phyloP scores from a whole-genome alignment of 2,797 vertebrate species.

The Darevskia mixta region DNA sequence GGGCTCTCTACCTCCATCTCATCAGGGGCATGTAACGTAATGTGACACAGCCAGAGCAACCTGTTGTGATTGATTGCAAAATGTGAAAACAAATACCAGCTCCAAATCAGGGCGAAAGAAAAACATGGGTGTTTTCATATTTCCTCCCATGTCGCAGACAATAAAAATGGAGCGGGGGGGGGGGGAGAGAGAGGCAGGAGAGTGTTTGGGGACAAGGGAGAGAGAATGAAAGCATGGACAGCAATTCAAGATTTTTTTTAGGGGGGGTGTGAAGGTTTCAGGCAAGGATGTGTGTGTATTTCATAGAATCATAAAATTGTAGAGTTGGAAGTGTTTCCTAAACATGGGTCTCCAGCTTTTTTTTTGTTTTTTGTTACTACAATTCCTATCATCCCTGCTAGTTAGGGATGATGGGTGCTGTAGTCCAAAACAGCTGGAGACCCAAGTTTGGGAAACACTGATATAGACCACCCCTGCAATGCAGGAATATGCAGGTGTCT shows the following conservation, averaged over 20 bases:
- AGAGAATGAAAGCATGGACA: background rate
- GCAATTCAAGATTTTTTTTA: background rate
- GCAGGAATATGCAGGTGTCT: no score
- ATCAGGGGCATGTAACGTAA: slow-evolving; percentile 36
- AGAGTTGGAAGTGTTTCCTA: no score
- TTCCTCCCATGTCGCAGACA: background rate
- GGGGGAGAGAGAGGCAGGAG: background rate
- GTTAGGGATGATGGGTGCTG: no score
- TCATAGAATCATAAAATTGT: no score
- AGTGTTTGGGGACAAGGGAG: no score
- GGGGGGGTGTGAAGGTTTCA: background rate
- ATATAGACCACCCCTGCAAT: no score
- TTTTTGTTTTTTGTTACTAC: no score
- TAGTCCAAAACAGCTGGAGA: no score
- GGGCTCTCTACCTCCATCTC: slow-evolving; percentile 41
- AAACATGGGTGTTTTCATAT: background rate
- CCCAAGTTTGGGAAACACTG: no score
- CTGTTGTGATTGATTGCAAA: slow-evolving; percentile 39
- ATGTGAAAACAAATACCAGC: slow-evolving; percentile 15
- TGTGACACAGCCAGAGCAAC: slow-evolving; percentile 51
- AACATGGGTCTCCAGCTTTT: no score
- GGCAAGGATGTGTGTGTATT: no score
- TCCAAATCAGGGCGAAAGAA: background rate
- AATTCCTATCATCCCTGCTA: no score
- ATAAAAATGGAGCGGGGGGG: background rate